Evolutionary conservation across 2,113 vertebrate species (phyloP), one percentile per base, ranked within the genome.

Genomic region (Pollachius pollachius): DNA sequence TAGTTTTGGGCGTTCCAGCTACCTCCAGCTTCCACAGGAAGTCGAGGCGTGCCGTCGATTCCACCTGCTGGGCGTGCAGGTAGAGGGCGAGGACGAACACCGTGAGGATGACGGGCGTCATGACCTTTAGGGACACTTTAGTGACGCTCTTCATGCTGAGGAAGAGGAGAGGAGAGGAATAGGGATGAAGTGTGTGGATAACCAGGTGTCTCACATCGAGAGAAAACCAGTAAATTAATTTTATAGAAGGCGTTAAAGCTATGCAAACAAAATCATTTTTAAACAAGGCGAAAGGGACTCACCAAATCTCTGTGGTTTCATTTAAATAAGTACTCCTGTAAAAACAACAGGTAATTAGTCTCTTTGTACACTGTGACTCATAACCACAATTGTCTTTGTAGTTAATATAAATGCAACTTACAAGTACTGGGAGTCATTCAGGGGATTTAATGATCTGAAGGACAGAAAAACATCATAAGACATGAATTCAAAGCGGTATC

Each of bases 1-100:
- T 34, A 34, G 30, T 6, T 34, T 34, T 4, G 8, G 5, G 8
- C 41, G 41, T 4, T 34, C 30, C 30, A 34, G 6, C 65, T 74
- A 99, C 97, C 96, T 99, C 97, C 71, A 98, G 91, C 82, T 99
- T 99, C 97, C 97, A 99, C 77, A 99, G 95, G 89, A 99, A 99
- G 88, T 99, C 97, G 0, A 99, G 94, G 27, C 97, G 94, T 15
- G 97, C 96, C 0, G 97, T 99, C 15, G 96, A 99, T 86, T 99
- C 97, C 61, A 99, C 96, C 92, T 98, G 96, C 91, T 98, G 97
- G 30, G 95, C 96, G 1, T 99, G 97, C 80, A 99, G 90, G 85
- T 99, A 99, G 56, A 99, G 92, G 0, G 97, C 97, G 86, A 99
- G 89, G 0, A 96, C 96, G 2, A 99, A 99, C 65, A 99, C 92